Evolutionary conservation across 2,113 vertebrate species (phyloP), one percentile per base, ranked within the genome.

Genomic region (Chlorodrepanis virens): DNA sequence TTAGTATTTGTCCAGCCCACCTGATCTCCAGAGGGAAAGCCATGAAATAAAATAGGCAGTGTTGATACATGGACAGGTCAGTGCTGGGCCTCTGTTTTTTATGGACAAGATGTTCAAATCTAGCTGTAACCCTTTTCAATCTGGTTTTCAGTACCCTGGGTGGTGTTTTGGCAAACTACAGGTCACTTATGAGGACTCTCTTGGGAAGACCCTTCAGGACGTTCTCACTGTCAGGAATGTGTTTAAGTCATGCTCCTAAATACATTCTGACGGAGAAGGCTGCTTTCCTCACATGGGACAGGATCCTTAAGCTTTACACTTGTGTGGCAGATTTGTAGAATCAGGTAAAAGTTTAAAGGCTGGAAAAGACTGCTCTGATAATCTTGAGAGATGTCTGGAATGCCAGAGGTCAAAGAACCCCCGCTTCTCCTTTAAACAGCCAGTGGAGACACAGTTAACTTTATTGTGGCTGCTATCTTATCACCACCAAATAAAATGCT

Each of bases 381-480:
- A 95, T 69, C 53, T 53, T 23, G 40, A 67, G 64, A 85, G 70
- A 87, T 64, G 65, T 33, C 53, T 75, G 49, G 53, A 85, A 75
- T 90, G 64, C 53, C 75, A 87, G 70, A 90, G 87, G 93, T 91
- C 89, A 75, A 91, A 87, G 74, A 89, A 76, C 21, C 22, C 12
- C 25, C 0, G 4, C 65, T 96, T 91, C 71, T 94, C 83, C 63
- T 69, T 78, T 53, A 89, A 96, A 91, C 50, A 85, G 59, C 72
- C 90, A 60, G 44, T 94, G 87, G 95, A 95, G 94, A 94, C 89
- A 85, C 45, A 91, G 84, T 80, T 91, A 96, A 96, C 95, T 97
- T 96, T 96, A 97, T 95, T 94, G 84, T 91, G 86, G 27, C 63
- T 80, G 20, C 47, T 95, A 95, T 96, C 94, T 96, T 97, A 96